These are phyloP conservation scores for Drosophila nikananu DNA, from an alignment of 1,140 invertebrate genomes.

Conservation along the genomic window DNA sequence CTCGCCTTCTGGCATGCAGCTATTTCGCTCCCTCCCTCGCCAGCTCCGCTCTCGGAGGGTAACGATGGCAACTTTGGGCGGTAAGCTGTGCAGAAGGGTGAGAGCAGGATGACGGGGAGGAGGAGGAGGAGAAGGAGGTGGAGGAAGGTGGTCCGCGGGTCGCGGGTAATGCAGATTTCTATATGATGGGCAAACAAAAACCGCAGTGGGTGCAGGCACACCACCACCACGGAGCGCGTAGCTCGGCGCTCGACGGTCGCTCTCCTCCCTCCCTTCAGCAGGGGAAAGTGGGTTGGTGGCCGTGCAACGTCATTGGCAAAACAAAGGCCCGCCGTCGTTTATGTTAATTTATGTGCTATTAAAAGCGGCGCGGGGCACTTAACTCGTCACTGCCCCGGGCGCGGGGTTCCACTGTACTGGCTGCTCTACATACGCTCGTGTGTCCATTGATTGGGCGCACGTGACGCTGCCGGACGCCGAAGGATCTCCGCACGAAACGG, in stretches of 20 bases:
- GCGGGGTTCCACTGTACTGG: slow-evolving; percentile 42
- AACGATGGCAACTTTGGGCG: slow-evolving; percentile 37
- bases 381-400: slow-evolving; percentile 64
- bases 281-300: slow-evolving; percentile 42
- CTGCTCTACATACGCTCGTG: slow-evolving; percentile 6
- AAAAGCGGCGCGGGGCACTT: slow-evolving; percentile 79
- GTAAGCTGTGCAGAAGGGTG: slow-evolving; percentile 56
- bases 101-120: neutral
- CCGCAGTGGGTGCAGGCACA: slow-evolving; percentile 70
- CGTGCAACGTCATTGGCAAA: slow-evolving; percentile 79
- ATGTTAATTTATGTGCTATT: slow-evolving; percentile 82
- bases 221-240: slow-evolving; percentile 15
- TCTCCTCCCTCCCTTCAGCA: neutral
- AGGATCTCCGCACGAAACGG: slow-evolving; percentile 9
- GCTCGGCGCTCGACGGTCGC: neutral
- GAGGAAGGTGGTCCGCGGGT: slow-evolving; percentile 9
- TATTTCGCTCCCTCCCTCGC: neutral
- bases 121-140: neutral
- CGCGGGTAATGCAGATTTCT: slow-evolving; percentile 66
- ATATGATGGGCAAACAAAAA: slow-evolving; percentile 83
- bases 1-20: neutral
- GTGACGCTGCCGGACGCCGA: slow-evolving; percentile 44
- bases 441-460: slow-evolving; percentile 68
- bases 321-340: slow-evolving; percentile 70
- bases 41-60: neutral